Conservation (phyloP, 2,888 invertebrate species). For the Thymelicus lineola region DNA sequence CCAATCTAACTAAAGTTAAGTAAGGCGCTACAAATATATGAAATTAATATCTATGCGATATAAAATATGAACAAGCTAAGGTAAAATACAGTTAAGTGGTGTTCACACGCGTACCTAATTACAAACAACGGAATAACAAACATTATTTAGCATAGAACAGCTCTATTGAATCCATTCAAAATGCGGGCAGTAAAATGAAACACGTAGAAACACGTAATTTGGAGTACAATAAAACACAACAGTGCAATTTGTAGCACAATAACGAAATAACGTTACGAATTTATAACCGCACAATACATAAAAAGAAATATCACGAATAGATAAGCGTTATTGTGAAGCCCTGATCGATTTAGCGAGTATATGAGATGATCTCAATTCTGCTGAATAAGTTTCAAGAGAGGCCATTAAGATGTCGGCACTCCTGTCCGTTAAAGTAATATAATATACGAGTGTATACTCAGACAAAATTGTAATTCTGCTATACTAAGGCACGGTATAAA, state of each 20-base stretch:
- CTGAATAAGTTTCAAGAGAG: conserved; percentile 46
- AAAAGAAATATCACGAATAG: conserved; percentile 64
- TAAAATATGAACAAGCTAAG: not conserved
- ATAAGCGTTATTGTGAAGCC: conserved; percentile 53
- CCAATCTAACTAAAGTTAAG: too few relatives aligned
- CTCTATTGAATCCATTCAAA: conserved; percentile 10
- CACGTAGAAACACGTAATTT: conserved; percentile 40
- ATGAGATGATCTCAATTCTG: conserved; percentile 55
- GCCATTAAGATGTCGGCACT: conserved; percentile 57
- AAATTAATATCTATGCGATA: not conserved
- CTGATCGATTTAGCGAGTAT: conserved; percentile 65
- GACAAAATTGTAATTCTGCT: conserved; percentile 58
- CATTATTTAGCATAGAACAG: conserved; percentile 38
- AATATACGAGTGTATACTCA: conserved; percentile 56
- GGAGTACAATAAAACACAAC: conserved; percentile 52
- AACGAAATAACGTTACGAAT: conserved; percentile 62
- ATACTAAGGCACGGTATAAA: conserved; percentile 47
- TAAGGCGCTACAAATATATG: too few relatives aligned
- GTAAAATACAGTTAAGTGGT: not conserved
- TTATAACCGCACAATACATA: conserved; percentile 53
- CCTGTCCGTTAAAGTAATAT: conserved; percentile 46
- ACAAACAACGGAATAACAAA: conserved; percentile 44
- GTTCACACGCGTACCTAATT: not conserved
- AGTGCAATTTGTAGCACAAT: conserved; percentile 58
- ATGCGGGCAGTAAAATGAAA: conserved; percentile 22